These are phyloP conservation scores for Sipha maydis DNA, from an alignment of 2,888 invertebrate species.

Conservation along the genomic window DNA sequence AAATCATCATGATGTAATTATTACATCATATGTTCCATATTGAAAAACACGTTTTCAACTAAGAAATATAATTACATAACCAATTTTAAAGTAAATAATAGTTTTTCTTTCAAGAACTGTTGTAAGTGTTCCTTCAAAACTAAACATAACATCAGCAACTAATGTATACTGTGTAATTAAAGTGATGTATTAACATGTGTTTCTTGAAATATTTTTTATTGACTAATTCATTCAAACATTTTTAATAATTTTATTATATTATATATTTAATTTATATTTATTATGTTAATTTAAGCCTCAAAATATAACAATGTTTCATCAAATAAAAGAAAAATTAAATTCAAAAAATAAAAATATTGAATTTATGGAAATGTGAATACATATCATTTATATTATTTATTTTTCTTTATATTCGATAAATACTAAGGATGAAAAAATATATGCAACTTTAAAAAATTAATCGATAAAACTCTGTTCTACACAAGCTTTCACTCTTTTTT, in stretches of 20 bases:
- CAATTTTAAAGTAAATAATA: not conserved
- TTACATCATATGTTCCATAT: not conserved
- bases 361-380: conserved; percentile 49
- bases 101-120: not conserved
- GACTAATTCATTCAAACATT: conserved; percentile 43
- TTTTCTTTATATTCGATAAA: conserved; percentile 47
- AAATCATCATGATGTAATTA: conserved; percentile 2
- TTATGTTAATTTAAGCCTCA: conserved; percentile 58
- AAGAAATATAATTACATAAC: not conserved
- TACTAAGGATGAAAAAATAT: conserved; percentile 45
- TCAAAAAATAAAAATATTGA: conserved; percentile 54
- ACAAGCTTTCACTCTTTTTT: conserved; percentile 98
- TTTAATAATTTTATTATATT: conserved; percentile 34
- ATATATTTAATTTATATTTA: conserved; percentile 42
- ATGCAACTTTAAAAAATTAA: conserved; percentile 69
- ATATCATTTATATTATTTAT: conserved; percentile 30
- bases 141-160: conserved; percentile 5
- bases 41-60: not conserved
- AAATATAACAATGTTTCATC: conserved; percentile 54
- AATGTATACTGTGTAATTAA: not conserved
- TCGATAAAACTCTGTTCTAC: conserved; percentile 99
- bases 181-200: not conserved
- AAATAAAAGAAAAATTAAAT: conserved; percentile 49
- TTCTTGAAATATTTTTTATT: conserved; percentile 7
- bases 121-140: not conserved